Conservation (phyloP, 2,888 invertebrate species). For the Cloeon dipterum region DNA sequence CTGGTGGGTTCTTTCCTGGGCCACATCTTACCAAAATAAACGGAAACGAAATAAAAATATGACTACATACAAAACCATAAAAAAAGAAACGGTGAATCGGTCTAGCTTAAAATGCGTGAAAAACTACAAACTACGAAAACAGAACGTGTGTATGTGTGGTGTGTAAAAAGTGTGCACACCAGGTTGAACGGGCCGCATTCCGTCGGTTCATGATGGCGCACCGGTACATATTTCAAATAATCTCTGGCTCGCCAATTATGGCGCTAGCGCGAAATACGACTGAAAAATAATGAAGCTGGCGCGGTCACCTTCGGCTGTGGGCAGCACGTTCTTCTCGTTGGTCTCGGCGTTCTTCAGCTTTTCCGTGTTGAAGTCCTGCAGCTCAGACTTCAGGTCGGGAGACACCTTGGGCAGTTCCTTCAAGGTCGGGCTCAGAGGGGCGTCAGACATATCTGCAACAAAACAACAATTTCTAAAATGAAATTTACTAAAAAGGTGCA, state of each 20-base stretch:
- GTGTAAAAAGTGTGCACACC: no score
- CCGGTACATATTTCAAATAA: no score
- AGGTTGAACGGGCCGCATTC: no score
- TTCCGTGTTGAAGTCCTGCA: conserved; percentile 74
- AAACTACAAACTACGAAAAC: not conserved
- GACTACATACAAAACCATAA: not conserved
- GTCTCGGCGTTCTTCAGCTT: conserved; percentile 75
- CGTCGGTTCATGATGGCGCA: no score
- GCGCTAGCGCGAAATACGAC: not conserved
- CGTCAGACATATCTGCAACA: conserved; percentile 34
- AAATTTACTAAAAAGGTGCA: no score
- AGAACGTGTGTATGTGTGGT: no score
- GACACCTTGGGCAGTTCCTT: conserved; percentile 84
- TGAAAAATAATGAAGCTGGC: no score
- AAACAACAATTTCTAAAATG: no score
- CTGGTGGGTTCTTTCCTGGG: conserved; percentile 58
- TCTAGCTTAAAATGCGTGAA: not conserved
- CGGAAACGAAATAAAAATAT: conserved; percentile 4
- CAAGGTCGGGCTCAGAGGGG: conserved; percentile 43
- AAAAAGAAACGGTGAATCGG: not conserved
- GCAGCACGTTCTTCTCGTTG: conserved; percentile 76
- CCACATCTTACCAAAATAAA: conserved; percentile 42
- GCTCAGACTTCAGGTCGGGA: conserved; percentile 67
- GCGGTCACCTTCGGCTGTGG: conserved; percentile 77
- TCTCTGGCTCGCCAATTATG: not conserved